Base-by-base conservation (phyloP, 2,113 vertebrate species). In the Mungos mungo region DNA sequence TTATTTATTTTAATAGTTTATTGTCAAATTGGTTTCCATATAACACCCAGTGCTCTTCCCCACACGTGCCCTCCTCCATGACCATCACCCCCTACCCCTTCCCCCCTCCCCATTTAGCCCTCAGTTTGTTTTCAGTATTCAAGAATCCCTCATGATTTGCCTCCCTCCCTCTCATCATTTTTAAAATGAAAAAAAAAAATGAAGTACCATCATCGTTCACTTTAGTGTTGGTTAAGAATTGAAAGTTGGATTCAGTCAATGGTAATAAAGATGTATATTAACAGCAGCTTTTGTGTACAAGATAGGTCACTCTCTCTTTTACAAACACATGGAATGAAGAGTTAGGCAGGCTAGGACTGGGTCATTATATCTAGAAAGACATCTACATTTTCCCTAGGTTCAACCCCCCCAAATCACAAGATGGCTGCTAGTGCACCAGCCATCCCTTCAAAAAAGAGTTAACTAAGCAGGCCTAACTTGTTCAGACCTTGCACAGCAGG, bases 181-280 rank as follows among this genome's bases (percentile, higher is more conserved):
- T 89, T 95, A 97, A 84, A 66, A 15, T 16, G n/a, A 72, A 12
- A 66, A 41, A 66, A 41, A 41, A 41, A 93, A 72, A 93, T 89
- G 33, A 72, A 47, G 31, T 90, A n/a, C 14, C 6, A 57, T 71
- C 35, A 80, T 15, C 41, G 85, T 71, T 93, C 29, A 81, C 21
- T 57, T 92, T 25, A 23, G 5, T 72, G 1, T 79, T 47, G 52
- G n/a, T 63, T 71, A 83, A 77, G 50, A 85, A 83, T 47, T 90
- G 10, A 50, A 93, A 88, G 60, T 41, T 82, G 19, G 3, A 76
- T 88, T 91, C 23, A 79, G 71, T n/a, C 11, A 57, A 3, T 81
- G 27, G 25, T 93, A 74, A 83, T 45, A 57, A 31, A n/a, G 23
- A 47, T 45, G 33, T 74, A 5, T 57, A 35, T 81, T 38, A 90